Percentiles rank a stretch among this genome's conserved stretches.
Conservation (phyloP, 2,113 vertebrate species). For the Uria aalge region DNA sequence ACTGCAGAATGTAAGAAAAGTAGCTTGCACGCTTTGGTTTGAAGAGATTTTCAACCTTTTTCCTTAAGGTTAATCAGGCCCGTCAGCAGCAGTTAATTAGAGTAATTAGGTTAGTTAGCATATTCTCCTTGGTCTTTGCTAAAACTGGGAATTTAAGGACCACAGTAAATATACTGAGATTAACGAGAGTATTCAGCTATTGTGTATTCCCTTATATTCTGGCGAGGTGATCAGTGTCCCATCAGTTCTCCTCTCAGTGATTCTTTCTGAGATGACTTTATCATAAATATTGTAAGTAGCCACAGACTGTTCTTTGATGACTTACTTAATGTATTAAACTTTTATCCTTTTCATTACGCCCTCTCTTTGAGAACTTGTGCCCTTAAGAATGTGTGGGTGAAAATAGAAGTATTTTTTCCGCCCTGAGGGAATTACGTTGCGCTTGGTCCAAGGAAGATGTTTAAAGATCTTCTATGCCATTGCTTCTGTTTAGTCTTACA, state of each 20-base stretch:
- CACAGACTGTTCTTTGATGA: neutral
- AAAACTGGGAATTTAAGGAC: neutral
- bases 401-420: neutral
- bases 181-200: neutral
- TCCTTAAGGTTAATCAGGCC: slow-evolving; percentile 40
- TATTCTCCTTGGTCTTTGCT: neutral
- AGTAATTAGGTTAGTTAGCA: slow-evolving; percentile 9
- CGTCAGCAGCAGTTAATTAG: slow-evolving; percentile 47
- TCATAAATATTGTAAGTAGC: slow-evolving; percentile 22
- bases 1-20: neutral
- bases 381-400: neutral
- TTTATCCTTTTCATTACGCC: neutral
- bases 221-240: neutral
- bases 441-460: neutral
- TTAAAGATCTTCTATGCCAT: neutral
- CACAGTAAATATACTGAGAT: neutral
- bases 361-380: neutral
- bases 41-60: slow-evolving; percentile 31
- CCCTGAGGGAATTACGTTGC: neutral
- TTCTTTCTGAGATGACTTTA: neutral
- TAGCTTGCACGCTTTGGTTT: neutral
- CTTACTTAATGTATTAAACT: neutral
- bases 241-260: neutral
- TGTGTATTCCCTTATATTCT: neutral
- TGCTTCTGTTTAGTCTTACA: neutral